A percentile compares a stretch with the other conserved stretches of the same genome.
phyloP scores from a whole-genome alignment of 2,888 invertebrate genomes.

The Drosophila fulvimacula region DNA sequence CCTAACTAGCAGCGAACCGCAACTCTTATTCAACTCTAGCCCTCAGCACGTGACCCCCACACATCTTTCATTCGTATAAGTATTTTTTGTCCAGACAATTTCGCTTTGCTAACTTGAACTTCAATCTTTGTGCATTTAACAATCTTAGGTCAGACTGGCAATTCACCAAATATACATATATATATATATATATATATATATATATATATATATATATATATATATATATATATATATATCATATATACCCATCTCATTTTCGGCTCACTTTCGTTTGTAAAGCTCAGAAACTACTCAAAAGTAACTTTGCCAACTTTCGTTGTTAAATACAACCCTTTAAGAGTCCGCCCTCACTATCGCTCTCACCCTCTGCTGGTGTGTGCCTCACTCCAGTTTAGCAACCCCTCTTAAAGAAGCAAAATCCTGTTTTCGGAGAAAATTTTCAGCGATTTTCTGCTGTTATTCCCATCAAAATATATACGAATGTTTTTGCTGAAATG shows the following conservation, averaged over 20 bases:
- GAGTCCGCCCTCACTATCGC: conserved; percentile 21
- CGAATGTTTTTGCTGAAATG: conserved; percentile 72
- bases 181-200: neutral
- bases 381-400: conserved; percentile 9
- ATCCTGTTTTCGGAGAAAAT: conserved; percentile 33
- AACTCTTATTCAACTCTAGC: neutral
- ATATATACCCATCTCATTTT: conserved; percentile 10
- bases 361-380: no score
- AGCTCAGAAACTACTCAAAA: conserved; percentile 43
- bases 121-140: conserved; percentile 14
- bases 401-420: conserved; percentile 2
- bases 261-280: conserved; percentile 36
- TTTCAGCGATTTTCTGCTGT: conserved; percentile 72
- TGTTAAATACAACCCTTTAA: conserved; percentile 45
- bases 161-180: neutral
- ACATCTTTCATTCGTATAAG: conserved; percentile 10
- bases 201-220: neutral
- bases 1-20: neutral
- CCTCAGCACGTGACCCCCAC: conserved; percentile 1
- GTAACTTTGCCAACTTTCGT: conserved; percentile 47
- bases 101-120: conserved; percentile 7
- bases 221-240: neutral
- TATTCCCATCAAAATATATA: conserved; percentile 75
- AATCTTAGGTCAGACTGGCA: conserved; percentile 17
- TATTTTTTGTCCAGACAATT: conserved; percentile 15